These are phyloP conservation scores for Opisthocomus hoazin DNA, from an alignment of 2,113 vertebrate species.

Conservation along the genomic window DNA sequence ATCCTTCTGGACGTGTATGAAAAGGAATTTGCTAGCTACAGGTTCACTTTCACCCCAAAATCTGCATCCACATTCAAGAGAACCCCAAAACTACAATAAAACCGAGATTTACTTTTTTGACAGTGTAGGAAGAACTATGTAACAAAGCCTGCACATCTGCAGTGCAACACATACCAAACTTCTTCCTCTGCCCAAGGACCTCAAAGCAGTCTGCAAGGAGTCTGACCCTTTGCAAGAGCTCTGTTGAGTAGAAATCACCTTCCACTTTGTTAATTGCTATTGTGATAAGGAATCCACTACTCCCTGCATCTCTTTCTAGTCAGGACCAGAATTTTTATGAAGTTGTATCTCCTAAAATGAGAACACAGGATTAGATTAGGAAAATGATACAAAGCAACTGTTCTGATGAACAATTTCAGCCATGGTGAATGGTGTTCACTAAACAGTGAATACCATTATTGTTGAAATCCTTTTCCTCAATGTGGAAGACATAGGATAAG, in stretches of 20 bases:
- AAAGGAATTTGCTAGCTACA: not conserved
- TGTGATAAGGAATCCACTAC: not conserved
- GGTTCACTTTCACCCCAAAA: not conserved
- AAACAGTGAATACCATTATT: not conserved
- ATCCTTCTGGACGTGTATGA: not conserved
- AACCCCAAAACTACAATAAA: not conserved
- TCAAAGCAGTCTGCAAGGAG: not conserved
- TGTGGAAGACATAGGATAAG: not conserved
- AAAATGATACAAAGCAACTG: not conserved
- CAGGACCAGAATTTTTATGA: not conserved
- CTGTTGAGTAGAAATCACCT: not conserved
- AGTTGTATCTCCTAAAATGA: not conserved
- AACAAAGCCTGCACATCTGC: not conserved
- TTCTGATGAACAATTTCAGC: not conserved
- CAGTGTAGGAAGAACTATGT: not conserved
- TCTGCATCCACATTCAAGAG: not conserved
- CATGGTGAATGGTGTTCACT: not conserved
- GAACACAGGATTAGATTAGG: not conserved
- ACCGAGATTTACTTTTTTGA: not conserved
- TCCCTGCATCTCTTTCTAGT: not conserved
- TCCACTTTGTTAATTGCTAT: not conserved
- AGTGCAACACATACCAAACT: not conserved
- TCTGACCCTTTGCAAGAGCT: not conserved
- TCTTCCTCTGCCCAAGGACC: not conserved
- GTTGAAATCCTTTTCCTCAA: not conserved